Percentiles rank a stretch among this genome's conserved stretches.
Evolutionary conservation across 2,888 invertebrate species (phyloP).

Genomic region (Cremastobaeus sp.): DNA sequence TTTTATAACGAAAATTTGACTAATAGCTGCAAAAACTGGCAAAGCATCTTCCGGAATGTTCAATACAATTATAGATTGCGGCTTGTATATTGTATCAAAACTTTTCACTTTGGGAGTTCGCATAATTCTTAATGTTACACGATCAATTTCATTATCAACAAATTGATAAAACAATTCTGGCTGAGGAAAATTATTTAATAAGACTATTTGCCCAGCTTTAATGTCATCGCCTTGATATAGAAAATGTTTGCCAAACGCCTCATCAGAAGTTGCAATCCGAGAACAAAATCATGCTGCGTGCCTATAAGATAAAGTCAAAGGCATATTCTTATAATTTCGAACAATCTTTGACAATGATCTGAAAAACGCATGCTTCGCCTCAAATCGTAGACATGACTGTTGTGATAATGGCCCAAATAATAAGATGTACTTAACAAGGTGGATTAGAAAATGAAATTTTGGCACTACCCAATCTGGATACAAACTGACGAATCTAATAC

Average conservation of each 20-base stretch:
- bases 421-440: not conserved
- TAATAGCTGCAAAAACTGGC: too few species aligned
- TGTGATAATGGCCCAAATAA: not conserved
- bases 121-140: slow-evolving; percentile 11
- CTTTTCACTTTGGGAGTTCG: not conserved
- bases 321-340: not conserved
- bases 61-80: slow-evolving; percentile 5
- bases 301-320: not conserved
- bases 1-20: too few species aligned
- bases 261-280: not conserved
- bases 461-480: not conserved
- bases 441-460: not conserved
- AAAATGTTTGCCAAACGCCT: slow-evolving; percentile 4
- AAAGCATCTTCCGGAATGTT: too few species aligned
- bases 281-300: not conserved
- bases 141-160: slow-evolving; percentile 17
- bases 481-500: not conserved
- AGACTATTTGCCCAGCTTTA: slow-evolving; percentile 31
- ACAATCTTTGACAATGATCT: not conserved
- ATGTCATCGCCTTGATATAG: slow-evolving; percentile 46
- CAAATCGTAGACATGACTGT: not conserved
- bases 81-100: not conserved
- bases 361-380: not conserved
- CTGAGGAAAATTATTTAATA: slow-evolving; percentile 29
- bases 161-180: slow-evolving; percentile 9